These are phyloP conservation scores for Sander vitreus DNA, from an alignment of 2,113 vertebrate genomes.

Conservation along the genomic window DNA sequence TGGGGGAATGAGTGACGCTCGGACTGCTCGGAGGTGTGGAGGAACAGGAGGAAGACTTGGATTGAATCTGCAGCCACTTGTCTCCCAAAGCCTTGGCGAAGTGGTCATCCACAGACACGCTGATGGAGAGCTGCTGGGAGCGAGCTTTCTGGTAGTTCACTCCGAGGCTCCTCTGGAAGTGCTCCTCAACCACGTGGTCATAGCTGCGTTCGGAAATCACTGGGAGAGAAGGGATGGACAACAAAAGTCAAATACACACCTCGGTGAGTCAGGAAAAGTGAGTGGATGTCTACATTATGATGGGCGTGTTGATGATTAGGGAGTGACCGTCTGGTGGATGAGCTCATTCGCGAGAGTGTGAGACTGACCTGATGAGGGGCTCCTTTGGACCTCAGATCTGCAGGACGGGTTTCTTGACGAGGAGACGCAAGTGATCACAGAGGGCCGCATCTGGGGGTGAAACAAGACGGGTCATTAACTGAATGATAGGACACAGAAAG, in stretches of 20 bases:
- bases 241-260: constrained; percentile 46
- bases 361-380: constrained; percentile 77
- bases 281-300: constrained; percentile 19
- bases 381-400: constrained; percentile 66
- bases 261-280: constrained; percentile 54
- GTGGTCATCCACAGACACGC: constrained; percentile 87
- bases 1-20: constrained; percentile 77
- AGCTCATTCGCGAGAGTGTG: constrained; percentile 13
- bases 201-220: constrained; percentile 74
- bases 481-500: background rate
- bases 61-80: constrained; percentile 85
- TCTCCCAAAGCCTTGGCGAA: constrained; percentile 88
- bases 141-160: constrained; percentile 76
- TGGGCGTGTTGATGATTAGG: background rate
- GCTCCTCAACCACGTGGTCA: constrained; percentile 85
- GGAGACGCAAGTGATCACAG: constrained; percentile 86
- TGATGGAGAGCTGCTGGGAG: constrained; percentile 82
- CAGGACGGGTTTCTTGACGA: constrained; percentile 71
- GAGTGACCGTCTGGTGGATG: constrained; percentile 40
- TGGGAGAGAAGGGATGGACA: constrained; percentile 46
- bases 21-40: constrained; percentile 82
- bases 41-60: constrained; percentile 82
- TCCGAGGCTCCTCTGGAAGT: constrained; percentile 86
- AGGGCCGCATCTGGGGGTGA: constrained; percentile 81
- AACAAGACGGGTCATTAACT: background rate